These are phyloP conservation scores for Thinocorus orbignyianus DNA, from an alignment of 2,113 vertebrate genomes.

Conservation along the genomic window DNA sequence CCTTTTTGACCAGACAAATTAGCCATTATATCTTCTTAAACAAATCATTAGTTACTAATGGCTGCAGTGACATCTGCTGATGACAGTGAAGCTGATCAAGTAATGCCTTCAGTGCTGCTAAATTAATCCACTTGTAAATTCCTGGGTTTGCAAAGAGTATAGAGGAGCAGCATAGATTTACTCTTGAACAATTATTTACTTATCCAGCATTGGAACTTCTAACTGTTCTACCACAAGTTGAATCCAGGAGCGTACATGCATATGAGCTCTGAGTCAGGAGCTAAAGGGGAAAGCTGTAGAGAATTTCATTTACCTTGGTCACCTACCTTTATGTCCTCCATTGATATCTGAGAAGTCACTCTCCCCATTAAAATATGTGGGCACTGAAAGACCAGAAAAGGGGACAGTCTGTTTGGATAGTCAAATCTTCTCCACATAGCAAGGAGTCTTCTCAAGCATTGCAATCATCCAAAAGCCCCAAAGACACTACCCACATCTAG, in stretches of 20 bases:
- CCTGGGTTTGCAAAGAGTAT: neutral
- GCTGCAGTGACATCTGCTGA: slow-evolving; percentile 77
- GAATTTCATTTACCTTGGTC: neutral
- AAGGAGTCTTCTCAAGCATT: neutral
- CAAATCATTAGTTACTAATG: slow-evolving; percentile 75
- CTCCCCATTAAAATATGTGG: neutral
- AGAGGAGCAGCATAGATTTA: neutral
- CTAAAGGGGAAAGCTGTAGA: neutral
- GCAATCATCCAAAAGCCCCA: neutral
- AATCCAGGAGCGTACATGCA: neutral
- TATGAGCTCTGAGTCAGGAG: neutral
- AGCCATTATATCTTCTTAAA: slow-evolving; percentile 71
- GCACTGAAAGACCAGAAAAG: neutral
- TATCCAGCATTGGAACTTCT: neutral
- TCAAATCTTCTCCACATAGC: neutral
- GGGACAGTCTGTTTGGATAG: neutral
- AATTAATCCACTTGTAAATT: slow-evolving; percentile 61
- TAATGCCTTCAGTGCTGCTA: slow-evolving; percentile 62
- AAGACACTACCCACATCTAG: neutral
- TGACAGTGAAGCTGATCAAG: slow-evolving; percentile 73
- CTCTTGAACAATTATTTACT: neutral
- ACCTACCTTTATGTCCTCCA: neutral
- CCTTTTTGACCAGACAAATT: slow-evolving; percentile 73
- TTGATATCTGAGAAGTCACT: neutral
- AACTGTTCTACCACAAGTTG: neutral